Evolutionary conservation across 2,797 vertebrate genomes (phyloP).

Genomic region (Xiphophorus birchmanni): DNA sequence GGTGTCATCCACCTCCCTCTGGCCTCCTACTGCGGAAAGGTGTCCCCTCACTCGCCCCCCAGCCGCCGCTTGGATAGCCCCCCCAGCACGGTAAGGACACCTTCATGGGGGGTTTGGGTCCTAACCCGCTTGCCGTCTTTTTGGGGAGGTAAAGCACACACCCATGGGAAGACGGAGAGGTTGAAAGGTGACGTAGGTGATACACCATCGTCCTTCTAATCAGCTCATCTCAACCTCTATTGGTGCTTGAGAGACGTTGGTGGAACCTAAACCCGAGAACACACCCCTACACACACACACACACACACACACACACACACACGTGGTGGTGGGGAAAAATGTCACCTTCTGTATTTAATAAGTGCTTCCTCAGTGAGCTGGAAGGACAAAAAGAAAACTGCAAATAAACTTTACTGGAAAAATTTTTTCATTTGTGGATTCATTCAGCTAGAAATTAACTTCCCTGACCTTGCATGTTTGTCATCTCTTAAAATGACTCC

Average conservation of each 20-base stretch:
- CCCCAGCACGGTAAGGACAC: slow-evolving; percentile 78
- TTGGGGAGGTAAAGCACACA: neutral
- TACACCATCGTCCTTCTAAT: neutral
- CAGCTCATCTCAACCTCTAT: neutral
- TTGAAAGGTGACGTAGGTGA: neutral
- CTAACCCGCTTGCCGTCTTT: neutral
- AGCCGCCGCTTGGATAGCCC: slow-evolving; percentile 91
- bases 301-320: neutral
- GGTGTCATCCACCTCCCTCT: slow-evolving; percentile 98
- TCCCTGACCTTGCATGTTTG: slow-evolving; percentile 4
- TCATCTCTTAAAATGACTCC: slow-evolving; percentile 4
- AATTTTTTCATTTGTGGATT: neutral
- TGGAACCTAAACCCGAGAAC: neutral
- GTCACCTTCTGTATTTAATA: neutral
- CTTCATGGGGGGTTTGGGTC: rapidly evolving
- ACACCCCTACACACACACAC: neutral
- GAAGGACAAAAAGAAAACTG: neutral
- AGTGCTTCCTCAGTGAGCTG: neutral
- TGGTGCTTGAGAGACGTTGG: neutral
- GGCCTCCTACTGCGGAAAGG: slow-evolving; percentile 96
- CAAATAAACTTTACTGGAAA: slow-evolving; percentile 1
- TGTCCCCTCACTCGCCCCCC: slow-evolving; percentile 89
- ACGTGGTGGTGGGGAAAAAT: neutral
- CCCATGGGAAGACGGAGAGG: neutral
- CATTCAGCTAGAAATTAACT: slow-evolving; percentile 13